phyloP scores from a whole-genome alignment of 2,888 invertebrate genomes.

The Oegoconia quadripuncta region DNA sequence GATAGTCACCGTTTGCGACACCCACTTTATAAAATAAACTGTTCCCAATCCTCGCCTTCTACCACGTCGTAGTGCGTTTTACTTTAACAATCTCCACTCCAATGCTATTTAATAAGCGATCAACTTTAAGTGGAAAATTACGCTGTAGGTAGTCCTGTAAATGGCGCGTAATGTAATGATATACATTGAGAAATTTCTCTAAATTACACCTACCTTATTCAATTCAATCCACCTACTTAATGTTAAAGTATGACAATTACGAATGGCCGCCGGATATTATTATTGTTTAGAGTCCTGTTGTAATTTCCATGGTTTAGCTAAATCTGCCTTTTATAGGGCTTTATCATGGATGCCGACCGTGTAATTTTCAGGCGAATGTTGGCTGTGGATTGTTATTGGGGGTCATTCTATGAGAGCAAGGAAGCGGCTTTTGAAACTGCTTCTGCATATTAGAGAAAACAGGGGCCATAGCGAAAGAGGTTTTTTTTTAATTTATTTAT shows the following conservation, averaged over 20 bases:
- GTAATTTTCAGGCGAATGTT: too few relatives aligned
- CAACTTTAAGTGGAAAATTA: constrained; percentile 8
- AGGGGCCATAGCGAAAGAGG: too few relatives aligned
- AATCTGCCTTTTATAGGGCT: constrained; percentile 1
- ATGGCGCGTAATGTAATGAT: constrained; percentile 6
- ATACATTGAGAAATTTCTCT: constrained; percentile 4
- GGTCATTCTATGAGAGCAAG: too few relatives aligned
- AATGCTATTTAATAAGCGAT: constrained; percentile 4
- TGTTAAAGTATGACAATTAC: constrained; percentile 8
- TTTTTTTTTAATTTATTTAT: too few relatives aligned
- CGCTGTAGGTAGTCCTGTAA: constrained; percentile 1
- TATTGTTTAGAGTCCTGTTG: constrained; percentile 1
- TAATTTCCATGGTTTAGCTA: not conserved
- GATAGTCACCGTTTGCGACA: too few relatives aligned
- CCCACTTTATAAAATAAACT: not conserved
- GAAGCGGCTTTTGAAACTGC: too few relatives aligned
- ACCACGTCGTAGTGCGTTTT: not conserved
- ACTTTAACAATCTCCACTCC: not conserved
- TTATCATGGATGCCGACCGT: not conserved
- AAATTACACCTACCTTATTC: constrained; percentile 8
- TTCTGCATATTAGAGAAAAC: too few relatives aligned
- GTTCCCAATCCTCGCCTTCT: not conserved
- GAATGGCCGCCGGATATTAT: constrained; percentile 3
- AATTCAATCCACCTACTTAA: constrained; percentile 5
- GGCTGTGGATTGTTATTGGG: too few relatives aligned